Conservation (phyloP, 1,140 invertebrate species). For the Dinoponera quadriceps region DNA sequence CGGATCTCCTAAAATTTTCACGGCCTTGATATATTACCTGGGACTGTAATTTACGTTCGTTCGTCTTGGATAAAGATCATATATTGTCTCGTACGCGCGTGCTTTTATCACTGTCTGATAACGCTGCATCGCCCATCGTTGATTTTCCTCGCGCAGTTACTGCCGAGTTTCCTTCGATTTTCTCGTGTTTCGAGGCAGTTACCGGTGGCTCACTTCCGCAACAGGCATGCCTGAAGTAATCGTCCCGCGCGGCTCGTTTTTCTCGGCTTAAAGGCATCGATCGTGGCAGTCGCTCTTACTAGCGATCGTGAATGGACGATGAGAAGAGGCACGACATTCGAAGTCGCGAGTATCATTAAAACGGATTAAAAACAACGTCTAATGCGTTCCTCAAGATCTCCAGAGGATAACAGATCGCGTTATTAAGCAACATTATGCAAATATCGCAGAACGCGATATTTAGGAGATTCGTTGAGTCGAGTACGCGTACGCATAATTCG, state of each 20-base stretch:
- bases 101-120: conserved; percentile 60
- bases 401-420: conserved; percentile 10
- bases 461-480: not conserved
- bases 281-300: conserved; percentile 50
- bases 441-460: not conserved
- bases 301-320: conserved; percentile 66
- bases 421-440: conserved; percentile 23
- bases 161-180: conserved; percentile 71
- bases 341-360: conserved; percentile 36
- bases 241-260: conserved; percentile 69
- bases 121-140: conserved; percentile 56
- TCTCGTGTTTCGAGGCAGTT: conserved; percentile 76
- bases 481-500: not conserved
- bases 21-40: not conserved
- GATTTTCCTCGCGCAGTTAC: conserved; percentile 51
- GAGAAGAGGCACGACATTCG: conserved; percentile 49
- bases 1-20: too few species aligned
- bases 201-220: conserved; percentile 68
- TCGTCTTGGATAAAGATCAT: conserved; percentile 1
- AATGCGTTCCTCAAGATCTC: conserved; percentile 15
- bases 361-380: conserved; percentile 32
- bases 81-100: conserved; percentile 37
- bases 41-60: conserved; percentile 8
- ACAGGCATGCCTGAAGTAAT: conserved; percentile 70
- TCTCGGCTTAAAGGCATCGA: conserved; percentile 67